phyloP scores from a whole-genome alignment of 2,113 vertebrate species.

The Tympanuchus pallidicinctus region DNA sequence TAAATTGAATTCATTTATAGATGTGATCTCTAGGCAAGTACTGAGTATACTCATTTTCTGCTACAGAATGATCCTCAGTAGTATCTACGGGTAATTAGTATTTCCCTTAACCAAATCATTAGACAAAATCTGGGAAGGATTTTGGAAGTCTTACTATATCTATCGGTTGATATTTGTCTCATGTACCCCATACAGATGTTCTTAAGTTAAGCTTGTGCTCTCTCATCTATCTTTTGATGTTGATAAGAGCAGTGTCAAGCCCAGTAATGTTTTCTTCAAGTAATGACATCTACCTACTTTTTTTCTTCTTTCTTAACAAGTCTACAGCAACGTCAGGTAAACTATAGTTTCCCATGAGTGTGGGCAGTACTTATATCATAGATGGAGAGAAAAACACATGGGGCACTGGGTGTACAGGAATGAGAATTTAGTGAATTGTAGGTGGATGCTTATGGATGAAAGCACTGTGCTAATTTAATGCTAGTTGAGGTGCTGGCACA shows the following conservation, averaged over 20 bases:
- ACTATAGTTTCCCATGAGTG: too few species aligned
- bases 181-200: too few species aligned
- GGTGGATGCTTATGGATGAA: neutral
- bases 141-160: rapidly evolving
- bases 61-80: neutral
- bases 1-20: neutral
- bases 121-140: neutral
- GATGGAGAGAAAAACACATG: rapidly evolving
- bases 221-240: neutral
- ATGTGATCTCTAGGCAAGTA: neutral
- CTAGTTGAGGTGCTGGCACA: neutral
- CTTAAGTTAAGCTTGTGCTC: neutral
- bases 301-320: too few species aligned
- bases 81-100: neutral
- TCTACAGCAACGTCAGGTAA: too few species aligned
- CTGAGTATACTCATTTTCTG: neutral
- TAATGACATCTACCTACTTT: neutral
- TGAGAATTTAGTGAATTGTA: neutral
- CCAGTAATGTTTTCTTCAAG: neutral
- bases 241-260: neutral
- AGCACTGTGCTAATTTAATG: neutral
- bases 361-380: neutral
- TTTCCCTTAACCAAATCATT: neutral
- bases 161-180: neutral
- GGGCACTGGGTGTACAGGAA: neutral